A percentile compares a stretch with the other conserved stretches of the same genome.
Conservation (phyloP, 2,113 vertebrate genomes). For the Sphyrna mokarran region DNA sequence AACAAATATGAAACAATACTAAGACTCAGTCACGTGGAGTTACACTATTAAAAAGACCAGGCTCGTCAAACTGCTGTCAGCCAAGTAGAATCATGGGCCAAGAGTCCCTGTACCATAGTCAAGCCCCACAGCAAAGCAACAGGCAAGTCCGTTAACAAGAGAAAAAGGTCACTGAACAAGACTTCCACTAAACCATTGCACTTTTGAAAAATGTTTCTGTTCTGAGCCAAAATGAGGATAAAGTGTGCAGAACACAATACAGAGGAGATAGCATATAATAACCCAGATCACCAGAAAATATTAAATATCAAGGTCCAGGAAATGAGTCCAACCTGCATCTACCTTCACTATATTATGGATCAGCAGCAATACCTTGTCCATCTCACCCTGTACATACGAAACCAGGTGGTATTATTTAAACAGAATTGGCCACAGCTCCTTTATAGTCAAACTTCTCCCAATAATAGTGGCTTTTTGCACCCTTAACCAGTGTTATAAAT, state of each 20-base stretch:
- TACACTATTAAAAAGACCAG: neutral
- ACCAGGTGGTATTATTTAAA: neutral
- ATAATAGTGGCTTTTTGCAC: slow-evolving; percentile 30
- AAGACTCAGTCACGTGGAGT: neutral
- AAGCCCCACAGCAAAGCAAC: neutral
- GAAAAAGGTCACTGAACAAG: neutral
- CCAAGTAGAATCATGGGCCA: neutral
- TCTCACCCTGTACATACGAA: too few relatives aligned
- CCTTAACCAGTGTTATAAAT: slow-evolving; percentile 15
- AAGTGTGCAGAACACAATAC: neutral
- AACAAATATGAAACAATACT: neutral
- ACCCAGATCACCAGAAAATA: neutral
- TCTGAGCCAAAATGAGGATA: neutral
- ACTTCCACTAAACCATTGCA: neutral
- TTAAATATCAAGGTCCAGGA: neutral
- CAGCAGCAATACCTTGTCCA: neutral
- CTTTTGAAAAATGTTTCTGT: neutral
- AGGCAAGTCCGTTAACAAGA: neutral
- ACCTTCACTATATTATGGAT: neutral
- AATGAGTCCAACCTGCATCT: neutral
- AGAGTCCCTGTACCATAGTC: neutral
- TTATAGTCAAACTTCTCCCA: neutral
- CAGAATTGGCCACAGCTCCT: neutral
- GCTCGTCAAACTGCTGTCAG: neutral
- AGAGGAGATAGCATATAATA: neutral